Evolutionary conservation across 2,113 vertebrate species (phyloP), one percentile per base, ranked within the genome.

Genomic region (Corythornis madagascariensis): DNA sequence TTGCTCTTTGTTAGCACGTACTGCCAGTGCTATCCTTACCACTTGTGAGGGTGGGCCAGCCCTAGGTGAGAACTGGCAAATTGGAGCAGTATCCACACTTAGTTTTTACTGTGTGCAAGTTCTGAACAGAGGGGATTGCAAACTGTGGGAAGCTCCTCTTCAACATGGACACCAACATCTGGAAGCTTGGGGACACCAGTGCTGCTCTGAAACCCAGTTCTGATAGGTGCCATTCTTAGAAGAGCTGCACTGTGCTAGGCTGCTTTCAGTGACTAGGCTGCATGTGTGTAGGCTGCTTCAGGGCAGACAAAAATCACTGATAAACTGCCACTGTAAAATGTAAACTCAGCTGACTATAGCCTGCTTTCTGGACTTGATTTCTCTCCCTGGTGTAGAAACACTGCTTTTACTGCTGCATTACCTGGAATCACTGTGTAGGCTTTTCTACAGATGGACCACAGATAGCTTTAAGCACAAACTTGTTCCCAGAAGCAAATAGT

Each of bases 341-440:
- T 81, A 28, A 89, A 61, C 52, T 74, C 65, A 35, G 83, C 85
- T 65, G 79, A 63, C 43, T 45, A 11, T 38, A 21, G 33, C 6
- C 72, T 86, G 79, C 59, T 92, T 83, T 89, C 56, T 83, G 92
- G 53, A 70, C 88, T 94, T 69, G 4, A 84, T 92, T 91, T 89
- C 47, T 78, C 22, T 94, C 22, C 92, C 82, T 56, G 43, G 75
- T 56, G 9, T 22, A 70, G 69, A 86, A 87, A 29, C 0, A 0
- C 22, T 83, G 91, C 63, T 33, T 84, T 69, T 25, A 31, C 56
- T 94, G 72, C 79, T 77, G 63, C 3, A 2, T 81, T 96, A 94
- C 83, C 76, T 95, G 94, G 94, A 96, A 96, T 89, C 91, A 91
- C 79, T 92, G 93, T 91, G 93, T 93, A 82, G 95, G 92, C 95